phyloP scores from a whole-genome alignment of 1,140 invertebrate genomes.

The Aphis gossypii region DNA sequence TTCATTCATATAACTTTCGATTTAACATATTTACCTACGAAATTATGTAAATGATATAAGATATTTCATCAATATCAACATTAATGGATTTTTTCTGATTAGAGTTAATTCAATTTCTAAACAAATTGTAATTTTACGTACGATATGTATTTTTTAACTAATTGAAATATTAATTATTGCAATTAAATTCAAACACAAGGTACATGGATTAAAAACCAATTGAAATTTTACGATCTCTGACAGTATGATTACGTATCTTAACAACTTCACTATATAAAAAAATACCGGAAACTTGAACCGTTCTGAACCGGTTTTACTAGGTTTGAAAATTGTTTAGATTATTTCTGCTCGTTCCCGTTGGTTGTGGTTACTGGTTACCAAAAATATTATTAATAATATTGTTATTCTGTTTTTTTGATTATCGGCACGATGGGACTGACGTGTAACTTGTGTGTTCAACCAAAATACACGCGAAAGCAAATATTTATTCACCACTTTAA shows the following conservation, averaged over 20 bases:
- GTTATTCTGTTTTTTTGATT: not conserved
- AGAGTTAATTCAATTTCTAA: not conserved
- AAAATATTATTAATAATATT: slow-evolving; percentile 22
- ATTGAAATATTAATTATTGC: not conserved
- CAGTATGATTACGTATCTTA: slow-evolving; percentile 8
- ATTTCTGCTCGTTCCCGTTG: slow-evolving; percentile 24
- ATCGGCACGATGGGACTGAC: not conserved
- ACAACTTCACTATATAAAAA: not conserved
- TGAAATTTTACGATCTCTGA: not conserved
- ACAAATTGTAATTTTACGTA: not conserved
- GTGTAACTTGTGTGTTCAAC: not conserved
- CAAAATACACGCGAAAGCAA: not conserved
- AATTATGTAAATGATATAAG: not conserved
- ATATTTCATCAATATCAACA: not conserved
- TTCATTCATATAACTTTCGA: not conserved
- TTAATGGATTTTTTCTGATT: not conserved
- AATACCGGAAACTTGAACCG: slow-evolving; percentile 34
- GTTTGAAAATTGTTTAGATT: slow-evolving; percentile 19
- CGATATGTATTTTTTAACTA: not conserved
- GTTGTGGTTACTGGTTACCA: slow-evolving; percentile 29
- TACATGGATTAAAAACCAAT: not conserved
- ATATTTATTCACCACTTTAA: not conserved
- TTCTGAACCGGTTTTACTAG: slow-evolving; percentile 38
- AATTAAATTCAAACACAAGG: not conserved
- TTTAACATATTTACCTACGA: not conserved